Conservation (phyloP, 2,113 vertebrate species). For the Eolophus roseicapilla region DNA sequence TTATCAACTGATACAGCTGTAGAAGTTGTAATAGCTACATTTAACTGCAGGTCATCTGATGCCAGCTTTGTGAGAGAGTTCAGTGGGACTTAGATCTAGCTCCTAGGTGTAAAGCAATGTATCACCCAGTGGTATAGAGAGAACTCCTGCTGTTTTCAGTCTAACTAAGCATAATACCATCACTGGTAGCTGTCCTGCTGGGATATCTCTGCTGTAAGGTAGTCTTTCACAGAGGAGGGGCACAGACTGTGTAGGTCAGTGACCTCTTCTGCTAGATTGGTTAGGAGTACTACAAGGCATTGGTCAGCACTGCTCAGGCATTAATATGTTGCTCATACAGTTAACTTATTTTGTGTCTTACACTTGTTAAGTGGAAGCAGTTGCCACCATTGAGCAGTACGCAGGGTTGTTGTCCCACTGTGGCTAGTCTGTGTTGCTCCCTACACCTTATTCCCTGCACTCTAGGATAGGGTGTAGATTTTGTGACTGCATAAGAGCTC, state of each 20-base stretch:
- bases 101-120: background rate
- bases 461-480: background rate
- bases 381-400: background rate
- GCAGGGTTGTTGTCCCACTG: accelerated
- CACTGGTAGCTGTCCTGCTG: background rate
- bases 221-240: background rate
- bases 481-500: background rate
- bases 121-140: accelerated
- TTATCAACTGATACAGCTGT: background rate
- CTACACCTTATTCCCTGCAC: accelerated
- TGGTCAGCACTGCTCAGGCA: background rate
- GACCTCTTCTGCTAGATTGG: background rate
- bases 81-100: background rate
- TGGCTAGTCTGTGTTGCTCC: background rate
- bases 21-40: background rate
- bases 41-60: background rate
- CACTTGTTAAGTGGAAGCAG: background rate
- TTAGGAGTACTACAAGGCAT: background rate
- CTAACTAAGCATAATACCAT: background rate
- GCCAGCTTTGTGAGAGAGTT: background rate
- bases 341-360: background rate
- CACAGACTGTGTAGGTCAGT: no score
- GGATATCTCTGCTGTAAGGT: background rate
- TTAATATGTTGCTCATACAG: background rate
- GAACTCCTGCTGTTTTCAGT: background rate